Percentiles rank a stretch among this genome's conserved stretches.
Evolutionary conservation across 2,113 vertebrate genomes (phyloP).

Genomic region (Eptesicus fuscus): DNA sequence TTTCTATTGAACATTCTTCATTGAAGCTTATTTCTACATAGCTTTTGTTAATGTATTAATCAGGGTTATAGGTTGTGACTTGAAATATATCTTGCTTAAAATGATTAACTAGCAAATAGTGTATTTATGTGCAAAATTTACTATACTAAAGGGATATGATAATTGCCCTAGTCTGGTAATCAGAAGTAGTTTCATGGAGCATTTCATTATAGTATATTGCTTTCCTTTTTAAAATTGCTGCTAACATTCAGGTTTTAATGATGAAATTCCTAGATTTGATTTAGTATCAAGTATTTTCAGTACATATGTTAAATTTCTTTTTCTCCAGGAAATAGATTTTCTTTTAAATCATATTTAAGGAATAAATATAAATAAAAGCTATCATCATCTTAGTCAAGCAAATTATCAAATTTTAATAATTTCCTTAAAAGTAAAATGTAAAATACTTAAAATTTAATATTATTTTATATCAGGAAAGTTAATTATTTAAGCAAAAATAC

Average conservation of each 20-base stretch:
- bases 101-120: background rate
- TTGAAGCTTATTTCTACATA: background rate
- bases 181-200: background rate
- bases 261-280: background rate
- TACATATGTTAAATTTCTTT: background rate
- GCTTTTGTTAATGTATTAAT: background rate
- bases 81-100: background rate
- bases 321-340: background rate
- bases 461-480: background rate
- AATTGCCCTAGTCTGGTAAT: background rate
- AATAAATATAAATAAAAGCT: background rate
- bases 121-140: background rate
- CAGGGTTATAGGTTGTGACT: background rate
- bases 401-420: background rate
- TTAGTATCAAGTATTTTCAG: background rate
- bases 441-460: background rate
- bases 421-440: background rate
- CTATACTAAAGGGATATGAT: background rate
- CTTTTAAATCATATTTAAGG: background rate
- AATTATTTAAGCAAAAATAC: background rate
- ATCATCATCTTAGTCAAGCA: background rate
- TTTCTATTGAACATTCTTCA: background rate
- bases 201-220: background rate
- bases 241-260: background rate
- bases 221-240: background rate